Evolutionary conservation across 2,888 invertebrate genomes (phyloP), one percentile per base, ranked within the genome.

Genomic region (Synanthedon tipuliformis): DNA sequence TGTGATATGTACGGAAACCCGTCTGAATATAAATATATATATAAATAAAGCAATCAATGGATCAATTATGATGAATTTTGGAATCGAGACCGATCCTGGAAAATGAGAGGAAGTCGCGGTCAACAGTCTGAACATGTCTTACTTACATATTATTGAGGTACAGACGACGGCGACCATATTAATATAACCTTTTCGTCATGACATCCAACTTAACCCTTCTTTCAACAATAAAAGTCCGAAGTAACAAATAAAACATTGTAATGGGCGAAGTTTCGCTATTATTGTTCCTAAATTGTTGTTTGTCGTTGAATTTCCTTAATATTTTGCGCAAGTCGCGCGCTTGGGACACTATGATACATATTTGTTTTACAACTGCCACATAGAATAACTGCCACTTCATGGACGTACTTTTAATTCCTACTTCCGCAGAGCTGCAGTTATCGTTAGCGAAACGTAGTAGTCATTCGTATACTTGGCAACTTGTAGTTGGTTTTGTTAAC

Each of bases 181-280:
- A 62, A 63, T 62, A 61, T 63, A 65, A 64, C 65, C 69, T 68
- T 68, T 69, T 63, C 62, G 59, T 60, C 61, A 55, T 54, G 59
- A 51, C 51, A 58, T 56, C 48, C 34, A 54, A 34, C 41, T 18
- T 16, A 34, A 34, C 34, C 34, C 34, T 34, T 34, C 34, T 34
- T 13, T 12, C 11, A 23, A 23, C 49, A 49, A 16, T 16, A 16
- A 16, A 8, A 49, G 16, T 7, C 12, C 18, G 49, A 49, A 23
- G 49, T 45, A 45, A 53, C 52, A 53, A 63, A 68, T 65, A 60
- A 64, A 64, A 63, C 61, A 62, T 59, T 59, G 59, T 65, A 67
- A 66, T 65, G 63, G 62, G 51, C 51, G 52, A 65, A 67, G 60
- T 68, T 67, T 27, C 52, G 59, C 61, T 60, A 58, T 69, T 66